Conservation (phyloP, 2,888 invertebrate genomes). For the Cancer borealis region DNA sequence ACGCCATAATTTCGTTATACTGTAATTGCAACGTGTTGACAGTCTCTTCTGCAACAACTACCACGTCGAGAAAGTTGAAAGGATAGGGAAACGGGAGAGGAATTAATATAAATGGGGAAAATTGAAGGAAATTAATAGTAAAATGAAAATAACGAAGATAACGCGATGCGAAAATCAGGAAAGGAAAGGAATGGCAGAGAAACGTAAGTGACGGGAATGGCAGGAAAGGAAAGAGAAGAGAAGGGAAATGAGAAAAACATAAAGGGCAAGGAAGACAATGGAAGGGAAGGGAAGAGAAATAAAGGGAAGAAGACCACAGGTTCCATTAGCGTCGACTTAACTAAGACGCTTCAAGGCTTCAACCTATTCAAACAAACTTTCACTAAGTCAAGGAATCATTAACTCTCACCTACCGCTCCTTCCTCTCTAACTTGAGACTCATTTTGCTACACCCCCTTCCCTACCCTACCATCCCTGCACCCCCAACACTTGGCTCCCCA, state of each 20-base stretch:
- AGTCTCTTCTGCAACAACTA: background rate
- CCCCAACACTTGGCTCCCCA: no score
- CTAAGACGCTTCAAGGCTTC: conserved; percentile 9
- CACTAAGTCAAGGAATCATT: background rate
- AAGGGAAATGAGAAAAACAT: background rate
- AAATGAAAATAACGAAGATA: background rate
- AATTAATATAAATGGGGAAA: background rate
- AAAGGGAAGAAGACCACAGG: background rate
- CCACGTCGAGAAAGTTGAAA: background rate
- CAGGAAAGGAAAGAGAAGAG: background rate
- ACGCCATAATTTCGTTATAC: background rate
- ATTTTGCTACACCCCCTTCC: no score
- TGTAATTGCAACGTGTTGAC: background rate
- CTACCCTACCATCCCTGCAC: no score
- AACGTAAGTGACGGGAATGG: background rate
- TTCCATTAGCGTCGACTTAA: background rate
- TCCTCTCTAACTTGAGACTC: background rate
- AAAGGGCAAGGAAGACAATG: background rate
- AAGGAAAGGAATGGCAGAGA: background rate
- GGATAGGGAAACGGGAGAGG: background rate
- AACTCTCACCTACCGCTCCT: background rate
- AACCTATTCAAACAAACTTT: background rate
- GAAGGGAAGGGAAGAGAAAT: background rate
- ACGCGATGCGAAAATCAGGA: background rate
- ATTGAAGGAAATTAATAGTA: no score